phyloP scores from a whole-genome alignment of 2,888 invertebrate genomes.

The Tricholauxania praeusta region DNA sequence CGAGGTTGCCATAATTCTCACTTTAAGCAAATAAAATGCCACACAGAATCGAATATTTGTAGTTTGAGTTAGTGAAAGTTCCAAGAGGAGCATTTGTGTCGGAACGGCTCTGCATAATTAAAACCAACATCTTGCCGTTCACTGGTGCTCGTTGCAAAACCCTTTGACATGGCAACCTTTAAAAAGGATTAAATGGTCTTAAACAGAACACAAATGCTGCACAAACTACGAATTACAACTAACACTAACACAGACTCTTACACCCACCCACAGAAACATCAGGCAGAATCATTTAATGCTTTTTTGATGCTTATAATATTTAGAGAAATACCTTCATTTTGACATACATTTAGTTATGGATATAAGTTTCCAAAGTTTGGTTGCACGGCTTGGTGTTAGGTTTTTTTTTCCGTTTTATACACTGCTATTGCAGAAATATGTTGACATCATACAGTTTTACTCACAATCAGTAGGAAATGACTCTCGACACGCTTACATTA shows the following conservation, averaged over 20 bases:
- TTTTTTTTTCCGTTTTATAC: conserved; percentile 1
- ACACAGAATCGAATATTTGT: not conserved
- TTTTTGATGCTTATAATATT: not conserved
- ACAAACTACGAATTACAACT: not conserved
- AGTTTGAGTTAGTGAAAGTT: not conserved
- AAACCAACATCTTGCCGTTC: conserved; percentile 17
- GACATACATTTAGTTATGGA: not conserved
- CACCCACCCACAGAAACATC: not conserved
- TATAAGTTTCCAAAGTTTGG: conserved; percentile 16
- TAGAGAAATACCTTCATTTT: conserved; percentile 5
- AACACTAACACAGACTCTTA: too few species aligned
- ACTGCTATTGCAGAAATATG: not conserved
- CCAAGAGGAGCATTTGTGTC: not conserved
- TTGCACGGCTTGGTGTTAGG: not conserved
- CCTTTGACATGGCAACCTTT: conserved; percentile 20
- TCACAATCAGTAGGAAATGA: too few species aligned
- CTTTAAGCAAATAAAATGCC: not conserved
- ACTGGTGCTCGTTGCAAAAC: not conserved
- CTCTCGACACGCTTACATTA: too few species aligned
- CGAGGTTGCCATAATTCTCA: too few species aligned
- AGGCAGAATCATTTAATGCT: conserved; percentile 1
- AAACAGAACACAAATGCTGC: conserved; percentile 15
- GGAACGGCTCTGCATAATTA: conserved; percentile 17
- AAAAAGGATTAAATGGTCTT: conserved; percentile 19
- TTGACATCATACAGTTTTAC: too few species aligned